These are phyloP conservation scores for Rhaphigaster nebulosa DNA, from an alignment of 2,888 invertebrate species.

Conservation along the genomic window DNA sequence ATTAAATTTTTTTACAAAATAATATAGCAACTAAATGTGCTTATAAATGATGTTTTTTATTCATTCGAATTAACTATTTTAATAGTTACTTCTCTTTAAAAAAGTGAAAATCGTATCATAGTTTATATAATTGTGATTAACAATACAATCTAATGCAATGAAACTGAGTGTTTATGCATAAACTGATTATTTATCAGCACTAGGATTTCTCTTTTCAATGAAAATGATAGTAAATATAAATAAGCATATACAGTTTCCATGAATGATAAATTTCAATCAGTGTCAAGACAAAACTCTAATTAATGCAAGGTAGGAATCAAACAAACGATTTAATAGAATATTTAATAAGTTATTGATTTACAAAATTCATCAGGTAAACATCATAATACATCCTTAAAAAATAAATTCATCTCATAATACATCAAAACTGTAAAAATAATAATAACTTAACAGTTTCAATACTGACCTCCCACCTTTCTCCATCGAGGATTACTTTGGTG, in stretches of 20 bases:
- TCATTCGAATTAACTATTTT: no score
- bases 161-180: no score
- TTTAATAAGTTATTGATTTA: not conserved
- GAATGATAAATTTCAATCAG: not conserved
- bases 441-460: not conserved
- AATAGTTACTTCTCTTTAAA: no score
- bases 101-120: no score
- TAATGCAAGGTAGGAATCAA: not conserved
- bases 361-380: not conserved
- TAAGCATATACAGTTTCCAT: not conserved
- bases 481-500: slow-evolving; percentile 62
- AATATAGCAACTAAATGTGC: no score
- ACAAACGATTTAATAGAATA: not conserved
- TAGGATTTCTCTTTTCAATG: no score
- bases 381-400: not conserved
- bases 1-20: no score
- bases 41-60: no score
- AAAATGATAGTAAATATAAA: no score
- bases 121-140: no score
- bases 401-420: not conserved
- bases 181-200: no score
- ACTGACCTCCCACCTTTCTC: slow-evolving; percentile 64
- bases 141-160: no score
- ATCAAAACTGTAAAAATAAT: not conserved
- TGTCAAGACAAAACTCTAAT: not conserved